Conservation (phyloP, 2,113 vertebrate species). For the Bos taurus region ARS-UCD2.0 NC_037347.1:57833001-57833500, state of each 20-base stretch:
- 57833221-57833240: not conserved
- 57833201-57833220: not conserved
- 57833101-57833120: not conserved
- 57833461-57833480: not conserved
- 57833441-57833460: not conserved
- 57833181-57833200: not conserved
- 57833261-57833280: not conserved
- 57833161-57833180: not conserved
- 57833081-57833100: not conserved
- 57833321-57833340: not conserved
- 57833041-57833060: not conserved
- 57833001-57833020: not conserved
- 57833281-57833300: not conserved
- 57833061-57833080: not conserved
- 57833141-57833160: not conserved
- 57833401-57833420: not conserved
- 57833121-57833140: not conserved
- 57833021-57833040: not conserved
- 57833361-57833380: not conserved
- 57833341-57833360: not conserved
- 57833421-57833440: not conserved
- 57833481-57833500: not conserved
- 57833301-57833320: not conserved
- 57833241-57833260: not conserved
- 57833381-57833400: not conserved